A percentile compares a stretch with the other conserved stretches of the same genome.
phyloP scores from a whole-genome alignment of 2,113 vertebrate species.

The Opisthocomus hoazin region DNA sequence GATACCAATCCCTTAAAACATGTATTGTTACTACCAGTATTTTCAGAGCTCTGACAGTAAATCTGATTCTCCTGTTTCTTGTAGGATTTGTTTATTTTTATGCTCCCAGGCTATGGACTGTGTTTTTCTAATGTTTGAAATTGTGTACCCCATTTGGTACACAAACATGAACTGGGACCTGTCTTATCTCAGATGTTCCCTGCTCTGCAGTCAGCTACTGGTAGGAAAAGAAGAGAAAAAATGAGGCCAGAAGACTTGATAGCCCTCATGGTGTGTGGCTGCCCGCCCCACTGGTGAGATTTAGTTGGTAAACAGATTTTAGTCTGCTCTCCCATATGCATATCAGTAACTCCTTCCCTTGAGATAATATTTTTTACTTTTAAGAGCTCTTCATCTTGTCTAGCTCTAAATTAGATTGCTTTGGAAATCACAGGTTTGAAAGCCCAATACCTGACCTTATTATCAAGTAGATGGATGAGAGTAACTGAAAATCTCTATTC shows the following conservation, averaged over 20 bases:
- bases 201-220: neutral
- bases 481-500: neutral
- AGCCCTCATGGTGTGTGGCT: neutral
- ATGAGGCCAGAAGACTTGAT: neutral
- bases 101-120: neutral
- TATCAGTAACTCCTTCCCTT: neutral
- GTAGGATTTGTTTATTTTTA: constrained; percentile 11
- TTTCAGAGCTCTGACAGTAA: constrained; percentile 10
- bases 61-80: neutral
- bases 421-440: neutral
- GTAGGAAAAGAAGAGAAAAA: neutral
- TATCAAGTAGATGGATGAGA: neutral
- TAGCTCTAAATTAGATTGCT: neutral
- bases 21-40: neutral
- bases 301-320: neutral
- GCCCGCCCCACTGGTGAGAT: neutral
- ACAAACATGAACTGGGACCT: neutral
- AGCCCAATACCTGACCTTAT: neutral
- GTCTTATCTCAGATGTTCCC: neutral
- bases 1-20: neutral
- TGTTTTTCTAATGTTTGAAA: constrained; percentile 3
- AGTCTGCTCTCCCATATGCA: neutral
- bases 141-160: neutral
- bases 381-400: neutral
- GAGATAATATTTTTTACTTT: neutral